Base-by-base conservation (phyloP, 2,888 invertebrate species). In the Drosophila emarginata region DNA sequence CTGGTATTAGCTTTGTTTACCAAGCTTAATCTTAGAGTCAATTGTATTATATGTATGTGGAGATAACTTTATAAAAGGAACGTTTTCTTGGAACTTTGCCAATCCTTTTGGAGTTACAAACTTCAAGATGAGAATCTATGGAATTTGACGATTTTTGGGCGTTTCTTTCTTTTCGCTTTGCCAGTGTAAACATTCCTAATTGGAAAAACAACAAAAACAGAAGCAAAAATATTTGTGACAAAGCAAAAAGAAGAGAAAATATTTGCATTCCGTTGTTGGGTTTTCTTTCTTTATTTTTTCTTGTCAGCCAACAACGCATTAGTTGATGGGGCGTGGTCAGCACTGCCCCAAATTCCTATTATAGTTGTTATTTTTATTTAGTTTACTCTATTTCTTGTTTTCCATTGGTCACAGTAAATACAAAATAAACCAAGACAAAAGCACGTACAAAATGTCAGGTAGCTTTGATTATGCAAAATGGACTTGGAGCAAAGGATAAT, bases 161-260 rank as follows among this genome's bases (percentile, higher is more conserved):
- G 4, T 45, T 45, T 45, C 53, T 72, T 71, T 65, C 65, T 14
- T 45, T 45, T 28, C 26, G 12, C 4, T 9, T 23, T 54, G 54
- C 70, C 51, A 45, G 51, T 50, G 72, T 58, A 72, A 72, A 67
- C 72, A 72, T 32, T 32, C 52, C 72, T 72, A 72, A 72, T 72
- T 72, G 72, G 72, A 72, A 67, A 72, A 72, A 73, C 68, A 73
- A 63, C 26, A 53, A 52, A 23, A 26, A 50, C 26, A 18, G 54
- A 40, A 32, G 56, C 15, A 32, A 12, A 52, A 51, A 74, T 14
- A 53, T 64, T 37, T 57, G 53, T 63, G 21, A 64, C 59, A 53
- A 18, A 50, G 40, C 64, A 72, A 68, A 70, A 64, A 59, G 59
- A 69, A 69, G 69, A 61, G 69, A 69, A 74, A 76, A 77, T 74